Conservation (phyloP, 1,140 invertebrate genomes). For the Lutraria rhynchaena region DNA sequence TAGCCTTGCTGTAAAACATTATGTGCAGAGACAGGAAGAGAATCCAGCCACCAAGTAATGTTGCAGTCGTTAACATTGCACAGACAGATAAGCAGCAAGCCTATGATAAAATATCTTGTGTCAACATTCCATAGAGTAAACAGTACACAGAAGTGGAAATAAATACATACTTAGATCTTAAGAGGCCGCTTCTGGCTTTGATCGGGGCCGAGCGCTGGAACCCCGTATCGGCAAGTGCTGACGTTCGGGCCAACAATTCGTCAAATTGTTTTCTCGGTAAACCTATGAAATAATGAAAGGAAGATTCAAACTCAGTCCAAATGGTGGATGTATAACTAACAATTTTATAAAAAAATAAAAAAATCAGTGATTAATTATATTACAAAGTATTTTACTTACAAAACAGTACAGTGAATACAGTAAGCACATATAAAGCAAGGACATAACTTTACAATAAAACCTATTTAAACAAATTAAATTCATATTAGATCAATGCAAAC, state of each 20-base stretch:
- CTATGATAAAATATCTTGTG: background rate
- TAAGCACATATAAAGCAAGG: no score
- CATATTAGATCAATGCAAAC: no score
- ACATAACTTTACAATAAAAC: no score
- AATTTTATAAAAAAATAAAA: no score
- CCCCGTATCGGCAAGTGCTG: slow-evolving; percentile 59
- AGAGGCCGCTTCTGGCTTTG: slow-evolving; percentile 70
- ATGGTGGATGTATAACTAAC: no score
- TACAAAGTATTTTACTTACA: no score
- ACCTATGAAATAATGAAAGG: slow-evolving; percentile 63
- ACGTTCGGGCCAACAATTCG: slow-evolving; percentile 75
- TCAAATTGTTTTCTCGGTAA: slow-evolving; percentile 80
- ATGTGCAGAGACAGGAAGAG: no score
- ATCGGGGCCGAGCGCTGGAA: slow-evolving; percentile 56
- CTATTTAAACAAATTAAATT: no score
- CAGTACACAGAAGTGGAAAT: slow-evolving; percentile 9
- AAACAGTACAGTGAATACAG: no score
- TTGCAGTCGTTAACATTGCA: background rate
- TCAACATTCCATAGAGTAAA: background rate
- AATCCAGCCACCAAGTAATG: no score
- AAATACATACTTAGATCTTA: slow-evolving; percentile 73
- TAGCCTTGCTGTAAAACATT: no score
- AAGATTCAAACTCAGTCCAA: background rate
- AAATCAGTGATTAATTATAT: no score
- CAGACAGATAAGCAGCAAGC: background rate